Evolutionary conservation across 2,113 vertebrate species (phyloP), one percentile per base, ranked within the genome.

Genomic region (Lates calcarifer): DNA sequence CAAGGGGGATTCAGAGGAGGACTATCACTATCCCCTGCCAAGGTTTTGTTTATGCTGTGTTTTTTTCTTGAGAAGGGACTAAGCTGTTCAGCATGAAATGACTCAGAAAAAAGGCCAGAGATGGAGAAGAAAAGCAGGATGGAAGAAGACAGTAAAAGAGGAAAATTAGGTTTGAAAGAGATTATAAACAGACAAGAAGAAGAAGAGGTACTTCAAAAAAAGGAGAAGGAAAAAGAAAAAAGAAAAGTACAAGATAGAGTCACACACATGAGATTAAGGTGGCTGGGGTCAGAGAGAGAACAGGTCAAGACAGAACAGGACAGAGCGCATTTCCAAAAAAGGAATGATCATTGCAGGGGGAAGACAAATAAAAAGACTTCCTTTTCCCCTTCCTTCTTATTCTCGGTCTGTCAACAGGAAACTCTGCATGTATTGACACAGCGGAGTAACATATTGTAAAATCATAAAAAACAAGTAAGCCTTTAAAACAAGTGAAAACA

Each of bases 41-140:
- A 79, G 49, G n/a, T 74, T 84, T 72, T 89, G 86, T 89, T 91
- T 81, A 64, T 76, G 31, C 55, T 80, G 17, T 47, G 61, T 81
- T 84, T 76, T 76, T 70, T 70, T 26, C 58, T 80, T 45, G 35
- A 71, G 66, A 15, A 41, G 29, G 12, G 26, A 74, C 77, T 51
- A 83, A 88, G 69, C 76, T 76, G 60, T 81, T 87, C 75, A 79
- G 61, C 70, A 71, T 81, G 61, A 86, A 63, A 71, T 63, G 31
- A 66, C 22, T 63, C 53, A 41, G 69, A 53, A 74, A 74, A 74
- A 62, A 75, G 61, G 49, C 39, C 45, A 24, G 69, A 63, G 63
- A 73, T 39, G n/a, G 64, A 69, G 33, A 82, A 49, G 12, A 70
- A 70, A 68, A 79, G 41, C 26, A 82, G 65, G 18, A 58, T 63